Conservation (phyloP, 2,797 vertebrate species). For the Lagocephalus sceleratus region DNA sequence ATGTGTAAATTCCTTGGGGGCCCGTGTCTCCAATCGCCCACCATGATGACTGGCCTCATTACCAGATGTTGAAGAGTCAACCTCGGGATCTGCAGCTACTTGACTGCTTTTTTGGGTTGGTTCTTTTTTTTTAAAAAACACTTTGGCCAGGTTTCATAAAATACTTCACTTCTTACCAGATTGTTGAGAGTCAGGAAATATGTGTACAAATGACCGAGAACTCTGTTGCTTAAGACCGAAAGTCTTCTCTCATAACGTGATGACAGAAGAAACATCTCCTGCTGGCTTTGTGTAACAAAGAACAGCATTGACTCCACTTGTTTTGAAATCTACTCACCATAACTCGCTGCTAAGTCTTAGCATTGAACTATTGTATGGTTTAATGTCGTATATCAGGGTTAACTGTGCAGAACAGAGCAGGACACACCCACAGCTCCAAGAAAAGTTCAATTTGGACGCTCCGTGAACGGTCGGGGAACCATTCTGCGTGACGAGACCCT, state of each 20-base stretch:
- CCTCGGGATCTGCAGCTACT: conserved; percentile 40
- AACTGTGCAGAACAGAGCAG: too few relatives aligned
- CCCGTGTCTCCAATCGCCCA: conserved; percentile 40
- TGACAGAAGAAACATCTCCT: conserved; percentile 27
- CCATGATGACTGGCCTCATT: conserved; percentile 47
- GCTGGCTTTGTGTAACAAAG: conserved; percentile 13
- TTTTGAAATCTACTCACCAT: not conserved
- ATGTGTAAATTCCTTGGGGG: conserved; percentile 44
- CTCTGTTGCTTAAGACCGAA: conserved; percentile 41
- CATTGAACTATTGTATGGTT: not conserved
- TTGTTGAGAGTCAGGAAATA: conserved; percentile 22
- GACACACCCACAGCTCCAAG: too few relatives aligned
- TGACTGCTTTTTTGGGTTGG: conserved; percentile 19
- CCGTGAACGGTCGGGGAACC: too few relatives aligned
- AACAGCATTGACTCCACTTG: conserved; percentile 4
- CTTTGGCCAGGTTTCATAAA: conserved; percentile 52
- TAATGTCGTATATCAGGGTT: not conserved
- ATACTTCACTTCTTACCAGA: conserved; percentile 46
- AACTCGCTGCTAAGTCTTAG: conserved; percentile 1
- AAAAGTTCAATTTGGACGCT: too few relatives aligned
- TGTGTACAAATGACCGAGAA: conserved; percentile 34
- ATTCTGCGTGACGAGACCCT: too few relatives aligned
- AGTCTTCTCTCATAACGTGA: conserved; percentile 36
- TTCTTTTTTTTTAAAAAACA: conserved; percentile 21
- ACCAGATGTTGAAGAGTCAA: conserved; percentile 61